Base-by-base conservation (phyloP, 2,797 vertebrate genomes). In the Phalloptychus januarius region DNA sequence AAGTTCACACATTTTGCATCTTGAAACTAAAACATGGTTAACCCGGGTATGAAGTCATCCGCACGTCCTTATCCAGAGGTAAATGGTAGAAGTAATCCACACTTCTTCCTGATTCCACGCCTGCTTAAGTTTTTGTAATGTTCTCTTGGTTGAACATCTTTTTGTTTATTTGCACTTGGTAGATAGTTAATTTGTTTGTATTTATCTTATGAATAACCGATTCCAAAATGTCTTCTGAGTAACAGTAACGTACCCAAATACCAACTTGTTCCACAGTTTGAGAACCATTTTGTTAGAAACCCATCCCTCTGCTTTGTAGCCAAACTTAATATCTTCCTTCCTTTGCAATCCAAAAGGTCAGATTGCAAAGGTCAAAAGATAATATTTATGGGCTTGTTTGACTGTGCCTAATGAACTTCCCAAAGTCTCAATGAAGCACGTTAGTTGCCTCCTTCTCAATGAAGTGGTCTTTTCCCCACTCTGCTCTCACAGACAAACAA, bases 401-500 rank as follows among this genome's bases (percentile, higher is more conserved):
- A 90, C 87, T 92, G 88, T 52, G 79, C 90, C 84, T 93, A 93
- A 93, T 91, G 90, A 92, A 93, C 90, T 44, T 23, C 61, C 61
- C 61, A 65, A 38, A 1, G 33, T 44, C 89, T 91, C 89, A 89
- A 86, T 82, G 85, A 85, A 87, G 89, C 79, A 88, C 93, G 93
- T 91, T 77, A 88, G 93, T 94, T 94, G 93, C 94, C 95, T 95
- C 94, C 95, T 92, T 92, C 93, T 93, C 95, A 95, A 95, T 96
- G 94, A 95, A 95, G 94, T 93, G 92, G 85, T 92, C 93, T 90
- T 93, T 95, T 92, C 31, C 42, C 36, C 85, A 90, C 81, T 76
- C 88, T 90, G 93, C 92, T 94, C 95, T 95, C 93, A 85, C 95
- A 94, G 93, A 96, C 94, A 96, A 95, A 95, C 93, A 94, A 95